Evolutionary conservation across 2,888 invertebrate species (phyloP).

Genomic region (Yponomeuta sedellus): DNA sequence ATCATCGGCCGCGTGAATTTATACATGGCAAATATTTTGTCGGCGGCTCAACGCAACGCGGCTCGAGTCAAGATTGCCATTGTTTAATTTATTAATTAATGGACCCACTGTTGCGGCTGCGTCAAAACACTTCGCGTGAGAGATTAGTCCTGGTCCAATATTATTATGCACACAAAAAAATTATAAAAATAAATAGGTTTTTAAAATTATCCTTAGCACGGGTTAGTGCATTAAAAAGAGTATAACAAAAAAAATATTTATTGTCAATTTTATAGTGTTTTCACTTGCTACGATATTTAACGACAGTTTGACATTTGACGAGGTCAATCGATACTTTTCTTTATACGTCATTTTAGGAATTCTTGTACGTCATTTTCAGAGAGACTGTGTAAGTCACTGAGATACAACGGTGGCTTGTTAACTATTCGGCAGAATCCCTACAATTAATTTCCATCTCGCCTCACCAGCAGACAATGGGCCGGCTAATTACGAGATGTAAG

Average conservation of each 20-base stretch:
- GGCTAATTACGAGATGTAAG: conserved; percentile 72
- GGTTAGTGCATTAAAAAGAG: too few relatives aligned
- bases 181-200: too few relatives aligned
- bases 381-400: neutral
- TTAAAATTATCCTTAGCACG: too few relatives aligned
- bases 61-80: conserved; percentile 67
- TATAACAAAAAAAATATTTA: too few relatives aligned
- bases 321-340: too few relatives aligned
- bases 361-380: neutral
- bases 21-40: conserved; percentile 74
- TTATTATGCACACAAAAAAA: conserved; percentile 1
- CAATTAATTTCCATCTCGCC: conserved; percentile 50
- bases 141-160: conserved; percentile 7
- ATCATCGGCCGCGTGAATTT: conserved; percentile 66
- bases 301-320: too few relatives aligned
- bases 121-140: conserved; percentile 31
- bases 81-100: conserved; percentile 76
- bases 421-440: neutral
- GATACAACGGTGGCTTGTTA: neutral
- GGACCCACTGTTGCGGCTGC: conserved; percentile 58
- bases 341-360: neutral
- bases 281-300: too few relatives aligned
- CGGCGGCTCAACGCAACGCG: conserved; percentile 58
- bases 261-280: neutral
- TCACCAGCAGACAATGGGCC: conserved; percentile 59